These are phyloP conservation scores for Pipistrellus pipistrellus DNA, from an alignment of 2,797 vertebrate genomes.

Conservation along the genomic window DNA sequence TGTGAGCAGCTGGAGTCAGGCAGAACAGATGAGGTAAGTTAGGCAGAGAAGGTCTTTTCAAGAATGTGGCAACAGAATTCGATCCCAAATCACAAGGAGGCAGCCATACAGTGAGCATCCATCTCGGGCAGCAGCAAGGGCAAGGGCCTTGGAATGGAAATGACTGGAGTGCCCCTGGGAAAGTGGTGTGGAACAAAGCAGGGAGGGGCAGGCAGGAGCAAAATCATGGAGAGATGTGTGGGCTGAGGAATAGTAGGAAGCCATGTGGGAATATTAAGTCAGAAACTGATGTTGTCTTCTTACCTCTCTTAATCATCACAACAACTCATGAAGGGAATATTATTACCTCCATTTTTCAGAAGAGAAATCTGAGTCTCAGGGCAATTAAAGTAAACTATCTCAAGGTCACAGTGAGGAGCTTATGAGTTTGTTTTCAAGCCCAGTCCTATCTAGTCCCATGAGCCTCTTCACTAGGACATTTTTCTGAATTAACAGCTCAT, in stretches of 20 bases:
- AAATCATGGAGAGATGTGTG: not conserved
- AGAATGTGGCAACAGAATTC: not conserved
- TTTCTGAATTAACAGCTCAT: conserved; percentile 29
- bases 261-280: not conserved
- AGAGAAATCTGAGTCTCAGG: not conserved
- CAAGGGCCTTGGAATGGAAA: not conserved
- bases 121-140: not conserved
- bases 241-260: not conserved
- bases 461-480: not conserved
- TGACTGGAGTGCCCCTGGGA: not conserved
- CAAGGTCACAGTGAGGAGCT: not conserved
- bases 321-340: not conserved
- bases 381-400: not conserved
- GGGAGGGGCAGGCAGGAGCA: not conserved
- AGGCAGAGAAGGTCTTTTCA: not conserved
- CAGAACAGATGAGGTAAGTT: not conserved
- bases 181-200: not conserved
- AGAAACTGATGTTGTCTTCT: not conserved
- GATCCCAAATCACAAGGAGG: not conserved
- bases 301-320: not conserved
- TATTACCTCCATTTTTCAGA: not conserved
- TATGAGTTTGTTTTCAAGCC: conserved; percentile 1
- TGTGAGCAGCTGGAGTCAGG: not conserved
- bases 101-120: not conserved
- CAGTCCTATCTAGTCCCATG: not conserved